These are phyloP conservation scores for Aphelocoma californica DNA, from an alignment of 2,797 vertebrate genomes.

Conservation along the genomic window DNA sequence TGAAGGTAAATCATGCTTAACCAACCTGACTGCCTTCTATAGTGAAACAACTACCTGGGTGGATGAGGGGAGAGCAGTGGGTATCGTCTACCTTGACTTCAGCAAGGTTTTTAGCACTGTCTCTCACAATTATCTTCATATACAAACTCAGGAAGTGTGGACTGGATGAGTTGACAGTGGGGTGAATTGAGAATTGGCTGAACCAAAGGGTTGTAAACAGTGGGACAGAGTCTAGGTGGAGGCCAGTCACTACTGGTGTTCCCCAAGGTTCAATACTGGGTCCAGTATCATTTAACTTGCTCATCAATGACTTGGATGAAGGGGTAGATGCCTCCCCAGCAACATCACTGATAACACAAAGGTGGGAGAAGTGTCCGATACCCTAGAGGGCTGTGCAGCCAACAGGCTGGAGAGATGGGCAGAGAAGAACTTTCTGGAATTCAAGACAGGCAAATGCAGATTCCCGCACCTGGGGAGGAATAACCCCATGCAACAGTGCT, in stretches of 20 bases:
- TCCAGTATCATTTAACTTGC: neutral
- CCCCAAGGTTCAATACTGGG: neutral
- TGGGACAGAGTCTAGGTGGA: fast-evolving
- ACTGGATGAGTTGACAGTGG: neutral
- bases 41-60: neutral
- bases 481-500: neutral
- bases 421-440: neutral
- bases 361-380: neutral
- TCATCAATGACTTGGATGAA: neutral
- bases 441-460: neutral
- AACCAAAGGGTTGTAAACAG: neutral
- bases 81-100: fast-evolving
- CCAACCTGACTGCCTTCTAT: neutral
- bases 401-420: neutral
- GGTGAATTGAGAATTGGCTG: neutral
- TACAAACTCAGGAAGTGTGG: neutral
- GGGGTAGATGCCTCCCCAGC: neutral
- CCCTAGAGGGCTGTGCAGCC: neutral
- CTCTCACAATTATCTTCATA: neutral
- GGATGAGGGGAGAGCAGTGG: neutral
- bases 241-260: neutral
- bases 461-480: neutral
- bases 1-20: neutral
- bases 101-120: neutral
- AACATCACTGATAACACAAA: neutral